A percentile compares a stretch with the other conserved stretches of the same genome.
phyloP scores from a whole-genome alignment of 2,113 vertebrate species.

The Burhinus bistriatus region DNA sequence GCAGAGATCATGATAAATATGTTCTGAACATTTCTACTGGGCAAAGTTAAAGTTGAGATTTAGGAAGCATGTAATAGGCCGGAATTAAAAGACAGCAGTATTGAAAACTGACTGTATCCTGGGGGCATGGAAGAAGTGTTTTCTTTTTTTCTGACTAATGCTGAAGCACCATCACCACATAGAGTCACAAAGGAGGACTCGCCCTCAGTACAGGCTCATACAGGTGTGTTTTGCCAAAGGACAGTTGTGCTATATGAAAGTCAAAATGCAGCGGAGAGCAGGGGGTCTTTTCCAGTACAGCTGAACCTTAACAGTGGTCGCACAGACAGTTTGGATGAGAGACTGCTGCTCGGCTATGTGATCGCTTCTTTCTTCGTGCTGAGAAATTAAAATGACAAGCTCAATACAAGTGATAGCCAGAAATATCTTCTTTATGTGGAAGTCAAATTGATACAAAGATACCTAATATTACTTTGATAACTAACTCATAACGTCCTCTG shows the following conservation, averaged over 20 bases:
- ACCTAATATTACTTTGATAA: background rate
- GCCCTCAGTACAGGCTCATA: background rate
- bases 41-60: conserved; percentile 50
- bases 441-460: background rate
- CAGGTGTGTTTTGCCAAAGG: background rate
- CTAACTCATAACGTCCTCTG: background rate
- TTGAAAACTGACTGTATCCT: conserved; percentile 18
- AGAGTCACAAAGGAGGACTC: background rate
- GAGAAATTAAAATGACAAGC: background rate
- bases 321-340: background rate
- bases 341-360: background rate
- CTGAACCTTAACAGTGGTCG: background rate
- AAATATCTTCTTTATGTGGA: background rate
- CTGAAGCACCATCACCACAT: background rate
- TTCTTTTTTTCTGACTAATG: background rate
- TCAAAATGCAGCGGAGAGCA: background rate
- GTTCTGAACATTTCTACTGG: conserved; percentile 47
- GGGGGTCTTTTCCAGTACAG: background rate
- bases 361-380: background rate
- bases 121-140: background rate
- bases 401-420: background rate
- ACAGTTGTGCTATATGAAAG: background rate
- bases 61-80: background rate
- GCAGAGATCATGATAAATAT: conserved; percentile 66
- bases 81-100: conserved; percentile 63